These are phyloP conservation scores for Grallaria varia DNA, from an alignment of 2,113 vertebrate species.

Conservation along the genomic window DNA sequence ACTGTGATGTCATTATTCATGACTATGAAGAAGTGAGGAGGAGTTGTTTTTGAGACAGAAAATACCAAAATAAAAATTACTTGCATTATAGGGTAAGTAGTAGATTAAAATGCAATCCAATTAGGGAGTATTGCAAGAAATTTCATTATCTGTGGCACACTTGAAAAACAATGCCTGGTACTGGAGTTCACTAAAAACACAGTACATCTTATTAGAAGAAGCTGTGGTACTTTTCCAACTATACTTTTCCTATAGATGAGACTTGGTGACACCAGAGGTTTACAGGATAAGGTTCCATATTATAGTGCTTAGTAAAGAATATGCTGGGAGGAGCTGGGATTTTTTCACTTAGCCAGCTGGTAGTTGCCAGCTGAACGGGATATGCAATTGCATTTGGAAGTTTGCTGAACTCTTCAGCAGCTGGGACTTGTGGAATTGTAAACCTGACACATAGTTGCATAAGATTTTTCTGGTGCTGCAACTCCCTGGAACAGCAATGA, in stretches of 20 bases:
- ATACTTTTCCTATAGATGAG: not conserved
- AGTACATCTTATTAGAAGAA: not conserved
- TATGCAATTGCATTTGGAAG: not conserved
- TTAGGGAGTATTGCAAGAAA: not conserved
- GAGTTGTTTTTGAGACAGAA: not conserved
- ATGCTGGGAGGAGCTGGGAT: not conserved
- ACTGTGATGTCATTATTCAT: constrained; percentile 30
- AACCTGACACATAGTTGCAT: not conserved
- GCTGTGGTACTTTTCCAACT: not conserved
- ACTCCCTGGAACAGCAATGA: not conserved
- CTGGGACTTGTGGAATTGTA: not conserved
- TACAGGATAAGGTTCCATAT: not conserved
- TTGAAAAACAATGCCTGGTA: not conserved
- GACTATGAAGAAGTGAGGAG: not conserved
- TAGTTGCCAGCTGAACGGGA: not conserved
- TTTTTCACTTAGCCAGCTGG: not conserved
- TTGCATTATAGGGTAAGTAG: not conserved
- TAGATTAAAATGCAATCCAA: not conserved
- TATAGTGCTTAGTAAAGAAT: not conserved
- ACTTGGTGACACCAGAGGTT: not conserved
- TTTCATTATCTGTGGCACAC: not conserved
- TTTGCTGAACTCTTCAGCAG: not conserved
- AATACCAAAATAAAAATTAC: not conserved
- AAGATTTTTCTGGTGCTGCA: not conserved
- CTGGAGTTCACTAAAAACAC: not conserved